Base-by-base conservation (phyloP, 2,113 vertebrate species). In the Rhynchopsitta pachyrhyncha region DNA sequence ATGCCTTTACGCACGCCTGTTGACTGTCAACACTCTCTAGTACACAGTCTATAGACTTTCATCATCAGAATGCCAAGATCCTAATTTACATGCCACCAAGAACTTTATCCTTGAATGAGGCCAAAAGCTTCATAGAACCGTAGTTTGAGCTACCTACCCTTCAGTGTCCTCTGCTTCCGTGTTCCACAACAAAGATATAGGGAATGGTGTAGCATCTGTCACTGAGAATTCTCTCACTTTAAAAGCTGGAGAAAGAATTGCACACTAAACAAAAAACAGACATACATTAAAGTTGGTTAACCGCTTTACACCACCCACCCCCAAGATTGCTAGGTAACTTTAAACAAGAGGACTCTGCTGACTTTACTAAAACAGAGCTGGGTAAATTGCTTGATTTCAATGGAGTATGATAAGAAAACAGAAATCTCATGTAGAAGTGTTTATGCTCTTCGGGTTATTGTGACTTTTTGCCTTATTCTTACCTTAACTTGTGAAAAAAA, bases 141-240 rank as follows among this genome's bases (percentile, higher is more conserved):
- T 31, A 74, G n/a, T 60, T 33, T 74, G 13, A 86, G 78, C 35
- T 94, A 96, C 98, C 35, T 97, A 98, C 98, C 98, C 98, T 95
- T 98, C 98, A 39, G 97, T 92, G 59, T 98, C 97, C 91, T 98
- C 98, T 46, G 97, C 97, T 97, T 98, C 98, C 2, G 97, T 98
- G 85, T 92, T 98, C 98, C 98, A 98, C 69, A 98, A 91, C 50
- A 99, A 92, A 64, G 98, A 98, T 82, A 99, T 98, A 76, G 98
- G 96, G 76, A 98, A 98, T 20, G 98, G 98, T 39, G 98, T 97
- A 44, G 98, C 97, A 97, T 98, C 98, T 57, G 98, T 98, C 91
- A 98, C 97, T 15, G 98, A 98, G 87, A 99, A 98, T 46, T 98
- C 98, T 95, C 98, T 90, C 67, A 98, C 98, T 98, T 98, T 98